These are phyloP conservation scores for Himalopsyche kuldschensis DNA, from an alignment of 2,888 invertebrate genomes.

Conservation along the genomic window DNA sequence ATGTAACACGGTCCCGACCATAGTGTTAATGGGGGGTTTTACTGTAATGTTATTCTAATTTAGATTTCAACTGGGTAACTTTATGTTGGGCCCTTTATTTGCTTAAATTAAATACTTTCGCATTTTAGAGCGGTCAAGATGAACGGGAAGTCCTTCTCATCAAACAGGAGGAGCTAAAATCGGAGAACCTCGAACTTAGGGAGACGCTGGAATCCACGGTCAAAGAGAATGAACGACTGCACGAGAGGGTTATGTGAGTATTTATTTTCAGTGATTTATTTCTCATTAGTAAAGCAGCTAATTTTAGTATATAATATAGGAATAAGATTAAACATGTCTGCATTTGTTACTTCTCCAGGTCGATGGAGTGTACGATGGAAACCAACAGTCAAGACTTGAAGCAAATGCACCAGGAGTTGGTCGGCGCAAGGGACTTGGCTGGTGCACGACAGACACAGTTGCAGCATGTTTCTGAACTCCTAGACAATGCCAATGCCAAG, in stretches of 20 bases:
- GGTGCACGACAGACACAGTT: slow-evolving; percentile 80
- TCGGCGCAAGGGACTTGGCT: slow-evolving; percentile 71
- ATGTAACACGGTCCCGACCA: no score
- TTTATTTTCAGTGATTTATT: no score
- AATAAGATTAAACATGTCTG: not conserved
- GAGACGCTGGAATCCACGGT: slow-evolving; percentile 62
- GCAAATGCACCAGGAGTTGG: slow-evolving; percentile 72
- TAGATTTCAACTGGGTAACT: no score
- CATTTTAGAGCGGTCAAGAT: slow-evolving; percentile 68
- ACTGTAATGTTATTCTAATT: no score
- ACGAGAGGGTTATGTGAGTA: slow-evolving; percentile 66
- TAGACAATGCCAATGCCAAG: slow-evolving; percentile 85
- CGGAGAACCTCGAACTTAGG: slow-evolving; percentile 68
- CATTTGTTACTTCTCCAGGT: slow-evolving; percentile 42
- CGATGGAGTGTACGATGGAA: slow-evolving; percentile 74
- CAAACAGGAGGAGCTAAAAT: slow-evolving; percentile 78
- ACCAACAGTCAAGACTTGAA: slow-evolving; percentile 74
- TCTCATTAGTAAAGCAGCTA: no score
- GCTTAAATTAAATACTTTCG: not conserved
- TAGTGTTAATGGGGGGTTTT: no score
- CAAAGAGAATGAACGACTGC: slow-evolving; percentile 66
- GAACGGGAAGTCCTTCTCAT: slow-evolving; percentile 72
- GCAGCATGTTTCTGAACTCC: slow-evolving; percentile 71
- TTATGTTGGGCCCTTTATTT: not conserved
- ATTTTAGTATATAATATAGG: no score